Percentiles rank a stretch among this genome's conserved stretches.
Evolutionary conservation across 1,140 invertebrate genomes (phyloP).

Genomic region (Leptestheria dahalacensis): DNA sequence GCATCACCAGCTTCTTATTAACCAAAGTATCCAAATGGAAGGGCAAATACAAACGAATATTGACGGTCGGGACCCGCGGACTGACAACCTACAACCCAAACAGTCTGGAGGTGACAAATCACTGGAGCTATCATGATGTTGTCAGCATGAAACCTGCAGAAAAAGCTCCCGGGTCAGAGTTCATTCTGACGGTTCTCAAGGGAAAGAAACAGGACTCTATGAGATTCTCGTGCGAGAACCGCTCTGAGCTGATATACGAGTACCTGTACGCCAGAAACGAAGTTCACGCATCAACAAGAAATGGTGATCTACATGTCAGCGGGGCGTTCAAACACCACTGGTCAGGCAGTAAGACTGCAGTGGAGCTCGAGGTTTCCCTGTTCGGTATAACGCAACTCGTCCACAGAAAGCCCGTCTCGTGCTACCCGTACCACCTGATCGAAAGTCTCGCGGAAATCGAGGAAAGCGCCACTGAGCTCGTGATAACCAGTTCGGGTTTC

Average conservation of each 20-base stretch:
- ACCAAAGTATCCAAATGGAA: not conserved
- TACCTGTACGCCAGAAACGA: slow-evolving; percentile 42
- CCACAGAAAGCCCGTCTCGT: slow-evolving; percentile 58
- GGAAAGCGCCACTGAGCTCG: slow-evolving; percentile 62
- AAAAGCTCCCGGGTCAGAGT: slow-evolving; percentile 33
- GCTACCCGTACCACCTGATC: slow-evolving; percentile 87
- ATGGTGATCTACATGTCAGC: slow-evolving; percentile 52
- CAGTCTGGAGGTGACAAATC: slow-evolving; percentile 89
- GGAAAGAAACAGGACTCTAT: slow-evolving; percentile 76
- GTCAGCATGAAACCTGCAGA: slow-evolving; percentile 50
- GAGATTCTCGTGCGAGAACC: slow-evolving; percentile 93
- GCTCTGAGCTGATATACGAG: slow-evolving; percentile 79
- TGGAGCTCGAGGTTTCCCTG: slow-evolving; percentile 75
- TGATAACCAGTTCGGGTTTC: slow-evolving; percentile 72
- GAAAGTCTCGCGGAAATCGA: slow-evolving; percentile 52
- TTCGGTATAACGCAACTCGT: slow-evolving; percentile 77
- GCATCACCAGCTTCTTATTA: slow-evolving; percentile 6
- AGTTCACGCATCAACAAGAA: not conserved
- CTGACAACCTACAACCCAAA: slow-evolving; percentile 95
- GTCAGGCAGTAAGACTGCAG: slow-evolving; percentile 74
- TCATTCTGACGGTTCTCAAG: slow-evolving; percentile 71
- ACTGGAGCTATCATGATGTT: slow-evolving; percentile 74
- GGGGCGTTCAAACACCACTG: slow-evolving; percentile 89
- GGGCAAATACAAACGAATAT: slow-evolving; percentile 84
- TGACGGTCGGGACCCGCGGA: slow-evolving; percentile 86